Percentiles rank a stretch among this genome's conserved stretches.
phyloP scores from a whole-genome alignment of 2,113 vertebrate species.

The Taurulus bubalis region DNA sequence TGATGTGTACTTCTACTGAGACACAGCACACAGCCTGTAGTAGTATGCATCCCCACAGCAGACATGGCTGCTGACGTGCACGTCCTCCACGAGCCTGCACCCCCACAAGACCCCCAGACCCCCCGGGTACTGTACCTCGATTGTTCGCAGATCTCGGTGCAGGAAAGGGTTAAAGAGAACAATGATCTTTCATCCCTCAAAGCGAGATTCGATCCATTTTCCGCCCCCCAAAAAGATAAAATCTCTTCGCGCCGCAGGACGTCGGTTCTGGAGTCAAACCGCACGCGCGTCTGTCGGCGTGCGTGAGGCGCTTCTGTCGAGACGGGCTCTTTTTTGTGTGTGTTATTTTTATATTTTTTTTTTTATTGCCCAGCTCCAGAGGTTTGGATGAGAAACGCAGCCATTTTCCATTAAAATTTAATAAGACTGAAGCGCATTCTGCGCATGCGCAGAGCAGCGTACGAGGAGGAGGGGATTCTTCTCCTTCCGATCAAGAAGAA shows the following conservation, averaged over 20 bases:
- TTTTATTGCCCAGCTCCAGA: constrained; percentile 67
- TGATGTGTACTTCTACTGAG: constrained; percentile 40
- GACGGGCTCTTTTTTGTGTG: not conserved
- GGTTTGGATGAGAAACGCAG: constrained; percentile 84
- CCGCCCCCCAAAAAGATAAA: not conserved
- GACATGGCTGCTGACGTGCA: no score
- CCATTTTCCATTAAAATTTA: constrained; percentile 88
- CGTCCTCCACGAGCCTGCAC: no score
- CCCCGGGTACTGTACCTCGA: constrained; percentile 81
- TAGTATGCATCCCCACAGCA: constrained; percentile 56
- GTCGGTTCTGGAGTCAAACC: constrained; percentile 1
- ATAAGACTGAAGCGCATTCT: constrained; percentile 72
- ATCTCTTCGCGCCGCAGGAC: constrained; percentile 37
- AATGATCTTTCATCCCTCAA: constrained; percentile 83
- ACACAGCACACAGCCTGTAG: constrained; percentile 27
- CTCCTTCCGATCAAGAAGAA: constrained; percentile 32
- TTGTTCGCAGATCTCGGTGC: constrained; percentile 77
- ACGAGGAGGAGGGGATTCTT: not conserved
- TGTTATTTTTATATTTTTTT: not conserved
- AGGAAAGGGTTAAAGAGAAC: constrained; percentile 82
- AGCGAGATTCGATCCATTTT: constrained; percentile 74
- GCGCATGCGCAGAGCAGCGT: constrained; percentile 78
- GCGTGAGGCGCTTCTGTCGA: no score
- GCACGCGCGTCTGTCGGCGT: no score
- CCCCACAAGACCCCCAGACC: not conserved